These are phyloP conservation scores for Nothoprocta perdicaria DNA, from an alignment of 2,113 vertebrate genomes.

Conservation along the genomic window DNA sequence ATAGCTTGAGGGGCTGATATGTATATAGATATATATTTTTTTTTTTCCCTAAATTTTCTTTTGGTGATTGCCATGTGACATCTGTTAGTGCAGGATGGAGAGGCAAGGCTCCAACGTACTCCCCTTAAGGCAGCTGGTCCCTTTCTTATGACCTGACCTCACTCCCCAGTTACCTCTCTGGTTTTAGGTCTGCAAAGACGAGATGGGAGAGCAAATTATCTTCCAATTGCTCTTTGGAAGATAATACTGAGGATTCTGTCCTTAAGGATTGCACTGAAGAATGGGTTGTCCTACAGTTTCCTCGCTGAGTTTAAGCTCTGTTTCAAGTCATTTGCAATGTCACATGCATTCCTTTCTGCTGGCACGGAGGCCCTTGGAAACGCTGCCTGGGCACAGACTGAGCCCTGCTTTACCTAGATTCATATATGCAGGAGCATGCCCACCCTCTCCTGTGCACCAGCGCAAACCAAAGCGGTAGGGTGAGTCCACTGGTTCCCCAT, in stretches of 20 bases:
- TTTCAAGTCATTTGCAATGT: constrained; percentile 82
- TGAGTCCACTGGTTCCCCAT: not conserved
- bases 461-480: not conserved
- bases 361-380: no score
- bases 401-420: no score
- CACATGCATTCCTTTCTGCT: no score
- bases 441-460: no score
- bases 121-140: not conserved
- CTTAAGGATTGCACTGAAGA: constrained; percentile 83
- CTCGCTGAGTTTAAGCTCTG: constrained; percentile 85
- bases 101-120: not conserved
- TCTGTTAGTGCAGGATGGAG: not conserved
- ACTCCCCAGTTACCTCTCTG: not conserved
- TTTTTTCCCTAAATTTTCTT: not conserved
- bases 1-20: not conserved
- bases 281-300: constrained; percentile 86
- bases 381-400: no score
- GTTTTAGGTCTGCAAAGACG: not conserved
- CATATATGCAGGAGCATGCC: no score
- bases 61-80: not conserved
- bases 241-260: constrained; percentile 79
- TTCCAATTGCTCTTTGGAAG: constrained; percentile 52
- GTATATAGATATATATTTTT: no score
- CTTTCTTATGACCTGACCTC: not conserved
- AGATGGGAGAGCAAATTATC: not conserved